Base-by-base conservation (phyloP, 1,140 invertebrate species). In the Drosophila neocordata region DNA sequence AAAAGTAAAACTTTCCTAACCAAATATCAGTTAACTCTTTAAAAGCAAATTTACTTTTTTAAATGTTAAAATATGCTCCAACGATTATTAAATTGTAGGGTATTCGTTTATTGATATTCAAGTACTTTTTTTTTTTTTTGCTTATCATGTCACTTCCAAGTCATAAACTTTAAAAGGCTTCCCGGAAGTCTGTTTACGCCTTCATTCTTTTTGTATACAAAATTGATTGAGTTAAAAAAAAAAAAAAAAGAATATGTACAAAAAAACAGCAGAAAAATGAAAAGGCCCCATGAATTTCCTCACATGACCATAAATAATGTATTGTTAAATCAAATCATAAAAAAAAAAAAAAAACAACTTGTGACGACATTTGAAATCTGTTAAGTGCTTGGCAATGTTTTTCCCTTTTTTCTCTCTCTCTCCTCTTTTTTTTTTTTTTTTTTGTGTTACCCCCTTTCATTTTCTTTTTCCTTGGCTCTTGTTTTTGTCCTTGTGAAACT, bases 121-220 rank as follows among this genome's bases (percentile, higher is more conserved):
- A 20, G 27, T 15, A 13, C 31, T 8, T 27, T 20, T 57, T 57
- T 35, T 15, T 8, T 27, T 20, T 57, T 57, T 35, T 15, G 13
- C 27, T 35, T 57, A 15, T 35, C 55, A 35, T 55, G 22, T 31
- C 41, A 31, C 35, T 73, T 73, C 70, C 71, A 73, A 60, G 70
- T 73, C 71, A 73, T 66, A 62, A 56, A 51, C 35, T 73, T 73
- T 66, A 73, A 57, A 73, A 31, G 70, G 44, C 37, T 31, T 18
- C 15, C 41, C 41, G 41, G 41, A 48, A 48, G 41, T 48, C 15
- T 48, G 41, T 48, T 48, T 48, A 48, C 8, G 41, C 41, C 41
- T 48, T 48, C 13, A 1, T 9, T 15, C 6, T 44, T 18, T 48
- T 48, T 48, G 41, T 48, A 20, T 48, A 48, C 41, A 20, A 48